phyloP scores from a whole-genome alignment of 2,113 vertebrate genomes.

The Apteryx owenii region DNA sequence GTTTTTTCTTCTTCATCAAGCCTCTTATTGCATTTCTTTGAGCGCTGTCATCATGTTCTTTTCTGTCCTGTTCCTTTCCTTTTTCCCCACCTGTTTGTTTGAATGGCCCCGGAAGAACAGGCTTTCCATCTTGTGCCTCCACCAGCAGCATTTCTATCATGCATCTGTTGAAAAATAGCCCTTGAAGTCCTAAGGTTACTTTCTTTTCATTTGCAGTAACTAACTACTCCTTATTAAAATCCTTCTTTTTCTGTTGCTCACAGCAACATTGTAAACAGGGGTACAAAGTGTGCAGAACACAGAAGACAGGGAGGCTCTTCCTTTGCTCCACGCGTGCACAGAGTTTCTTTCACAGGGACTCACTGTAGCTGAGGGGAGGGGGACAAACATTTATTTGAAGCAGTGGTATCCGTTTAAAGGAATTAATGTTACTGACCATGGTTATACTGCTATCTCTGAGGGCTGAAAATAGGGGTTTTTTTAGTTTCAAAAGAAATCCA shows the following conservation, averaged over 20 bases:
- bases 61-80: not conserved
- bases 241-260: not conserved
- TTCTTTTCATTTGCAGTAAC: not conserved
- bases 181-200: not conserved
- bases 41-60: not conserved
- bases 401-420: not conserved
- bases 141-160: not conserved
- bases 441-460: not conserved
- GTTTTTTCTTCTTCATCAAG: not conserved
- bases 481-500: not conserved
- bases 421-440: not conserved
- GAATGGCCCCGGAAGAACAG: not conserved
- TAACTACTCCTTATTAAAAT: not conserved
- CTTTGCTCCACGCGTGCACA: not conserved
- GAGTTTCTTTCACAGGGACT: not conserved
- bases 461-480: not conserved
- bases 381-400: not conserved
- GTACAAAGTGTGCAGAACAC: not conserved
- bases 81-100: not conserved
- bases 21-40: not conserved
- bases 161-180: not conserved
- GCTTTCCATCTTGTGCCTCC: not conserved
- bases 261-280: not conserved
- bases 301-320: not conserved
- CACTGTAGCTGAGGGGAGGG: not conserved